Evolutionary conservation across 2,113 vertebrate species (phyloP), one percentile per base, ranked within the genome.

Genomic region (Plestiodon gilberti): DNA sequence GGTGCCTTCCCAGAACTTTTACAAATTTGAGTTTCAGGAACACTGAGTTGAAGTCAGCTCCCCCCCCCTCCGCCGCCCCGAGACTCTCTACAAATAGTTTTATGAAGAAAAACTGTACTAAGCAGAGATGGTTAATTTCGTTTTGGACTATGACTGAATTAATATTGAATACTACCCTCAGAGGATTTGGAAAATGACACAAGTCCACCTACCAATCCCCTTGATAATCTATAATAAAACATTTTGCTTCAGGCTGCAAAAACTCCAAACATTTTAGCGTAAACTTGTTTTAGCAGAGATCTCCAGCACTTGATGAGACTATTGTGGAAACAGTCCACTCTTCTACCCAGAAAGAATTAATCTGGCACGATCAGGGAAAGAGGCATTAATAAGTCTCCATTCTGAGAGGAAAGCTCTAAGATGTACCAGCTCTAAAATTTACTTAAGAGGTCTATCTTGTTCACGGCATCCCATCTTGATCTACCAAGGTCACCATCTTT

Each of bases 81-180:
- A 64, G 84, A 80, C 90, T 89, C 15, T 90, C 92, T 67, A 74
- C 89, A 93, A 91, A 93, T 92, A 89, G 82, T 76, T 87, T 95
- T 94, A 88, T 85, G 62, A 91, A 73, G 86, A 79, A 89, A 77
- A 20, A 79, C 61, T 57, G 0, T 84, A 88, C 79, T 76, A 84
- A 89, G 76, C 83, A 87, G 73, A 78, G 90, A 87, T 90, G 86
- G 86, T 59, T 88, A 88, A 88, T 88, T 84, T 93, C 88, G 88
- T 83, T 86, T 77, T 71, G 84, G 91, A 94, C 90, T 92, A 89
- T 91, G 86, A 86, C 92, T 93, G 92, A 90, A 94, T 94, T 93
- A 93, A 90, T 93, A 93, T 62, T 3, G 30, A 92, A 70, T 43
- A 57, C 85, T 62, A 70, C 74, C 80, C 88, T 89, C 81, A 62